These are phyloP conservation scores for Galaxea fascicularis DNA, from an alignment of 92 coral and sea anemone genomes.

Conservation along the genomic window DNA sequence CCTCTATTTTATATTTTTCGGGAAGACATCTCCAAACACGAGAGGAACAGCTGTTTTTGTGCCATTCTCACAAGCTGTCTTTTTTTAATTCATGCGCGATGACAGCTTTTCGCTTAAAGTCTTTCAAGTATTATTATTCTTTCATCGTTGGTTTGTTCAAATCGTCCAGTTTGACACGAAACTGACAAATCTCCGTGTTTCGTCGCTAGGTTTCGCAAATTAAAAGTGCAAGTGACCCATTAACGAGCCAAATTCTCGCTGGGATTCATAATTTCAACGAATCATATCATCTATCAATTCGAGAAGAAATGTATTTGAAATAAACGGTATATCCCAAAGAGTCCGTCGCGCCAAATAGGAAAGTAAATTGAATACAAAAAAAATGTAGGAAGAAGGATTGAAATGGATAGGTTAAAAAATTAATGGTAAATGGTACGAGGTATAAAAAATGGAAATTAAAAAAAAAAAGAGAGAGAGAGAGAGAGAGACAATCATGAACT, in stretches of 20 bases:
- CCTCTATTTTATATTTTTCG: slow-evolving; percentile 1
- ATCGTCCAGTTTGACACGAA: slow-evolving; percentile 9
- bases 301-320: background rate
- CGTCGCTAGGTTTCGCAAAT: slow-evolving; percentile 4
- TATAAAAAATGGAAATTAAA: too few species aligned
- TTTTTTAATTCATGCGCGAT: slow-evolving; percentile 33
- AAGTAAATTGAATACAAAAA: background rate
- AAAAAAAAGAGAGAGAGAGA: too few species aligned
- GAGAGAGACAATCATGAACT: too few species aligned
- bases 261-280: slow-evolving; percentile 5
- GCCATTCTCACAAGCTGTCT: slow-evolving; percentile 19
- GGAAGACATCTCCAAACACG: slow-evolving; percentile 11
- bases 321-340: background rate
- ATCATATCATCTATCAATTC: background rate
- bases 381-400: too few species aligned
- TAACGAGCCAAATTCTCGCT: background rate
- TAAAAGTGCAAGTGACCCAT: background rate
- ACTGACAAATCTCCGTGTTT: slow-evolving; percentile 5
- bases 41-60: slow-evolving; percentile 24
- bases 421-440: too few species aligned
- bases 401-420: too few species aligned
- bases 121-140: background rate
- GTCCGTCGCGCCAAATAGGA: background rate
- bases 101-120: slow-evolving; percentile 49
- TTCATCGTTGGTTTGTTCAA: background rate